Evolutionary conservation across 2,797 vertebrate genomes (phyloP).

Genomic region (Serranus cabrilla): DNA sequence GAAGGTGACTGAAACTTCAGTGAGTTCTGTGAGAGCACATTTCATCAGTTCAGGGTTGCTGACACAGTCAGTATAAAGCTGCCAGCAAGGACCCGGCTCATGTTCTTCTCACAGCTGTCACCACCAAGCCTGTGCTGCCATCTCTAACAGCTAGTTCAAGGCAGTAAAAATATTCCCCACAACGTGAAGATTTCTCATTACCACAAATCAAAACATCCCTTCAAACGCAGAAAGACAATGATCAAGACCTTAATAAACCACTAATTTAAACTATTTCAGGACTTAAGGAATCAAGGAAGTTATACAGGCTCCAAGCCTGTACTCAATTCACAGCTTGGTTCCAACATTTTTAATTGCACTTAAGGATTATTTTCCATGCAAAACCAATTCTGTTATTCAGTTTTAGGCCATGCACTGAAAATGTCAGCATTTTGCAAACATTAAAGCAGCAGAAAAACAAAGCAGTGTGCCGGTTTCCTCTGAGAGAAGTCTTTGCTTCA

Average conservation of each 20-base stretch:
- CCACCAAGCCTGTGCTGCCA: neutral
- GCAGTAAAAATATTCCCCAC: neutral
- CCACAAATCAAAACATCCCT: neutral
- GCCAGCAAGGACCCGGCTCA: neutral
- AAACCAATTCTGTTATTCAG: neutral
- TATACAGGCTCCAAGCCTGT: neutral
- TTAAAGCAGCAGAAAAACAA: slow-evolving; percentile 9
- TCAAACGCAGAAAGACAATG: neutral
- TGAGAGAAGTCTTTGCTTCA: neutral
- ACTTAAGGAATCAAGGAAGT: neutral
- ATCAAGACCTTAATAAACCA: neutral
- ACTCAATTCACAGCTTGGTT: neutral
- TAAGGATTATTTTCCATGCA: neutral
- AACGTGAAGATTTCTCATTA: neutral
- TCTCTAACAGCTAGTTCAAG: neutral
- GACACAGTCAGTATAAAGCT: slow-evolving; percentile 5
- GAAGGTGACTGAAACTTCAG: neutral
- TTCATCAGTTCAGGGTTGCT: neutral
- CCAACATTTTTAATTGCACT: neutral
- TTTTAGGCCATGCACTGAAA: neutral
- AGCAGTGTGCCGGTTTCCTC: neutral
- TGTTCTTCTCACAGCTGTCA: slow-evolving; percentile 5
- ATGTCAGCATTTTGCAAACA: slow-evolving; percentile 2
- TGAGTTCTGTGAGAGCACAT: neutral
- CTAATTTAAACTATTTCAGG: neutral